These are phyloP conservation scores for Muscina levida DNA, from an alignment of 2,888 invertebrate genomes.

Conservation along the genomic window DNA sequence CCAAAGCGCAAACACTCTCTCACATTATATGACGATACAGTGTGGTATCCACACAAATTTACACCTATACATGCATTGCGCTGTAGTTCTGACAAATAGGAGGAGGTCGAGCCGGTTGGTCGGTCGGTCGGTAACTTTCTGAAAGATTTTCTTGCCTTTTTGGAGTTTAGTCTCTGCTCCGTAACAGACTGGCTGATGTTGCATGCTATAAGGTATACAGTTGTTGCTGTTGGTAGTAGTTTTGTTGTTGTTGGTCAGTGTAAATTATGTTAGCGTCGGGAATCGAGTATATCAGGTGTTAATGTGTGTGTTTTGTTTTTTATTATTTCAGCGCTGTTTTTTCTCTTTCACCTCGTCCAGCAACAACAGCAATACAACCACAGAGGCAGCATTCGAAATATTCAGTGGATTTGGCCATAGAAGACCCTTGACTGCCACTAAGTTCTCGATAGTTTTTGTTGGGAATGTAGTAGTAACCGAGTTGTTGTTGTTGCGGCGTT, in stretches of 20 bases:
- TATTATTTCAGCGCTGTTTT: conserved; percentile 18
- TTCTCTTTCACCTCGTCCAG: neutral
- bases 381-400: conserved; percentile 1
- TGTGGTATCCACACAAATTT: neutral
- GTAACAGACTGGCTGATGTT: neutral
- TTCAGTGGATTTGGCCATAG: neutral
- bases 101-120: neutral
- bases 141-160: conserved; percentile 20
- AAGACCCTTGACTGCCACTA: neutral
- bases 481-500: conserved; percentile 31
- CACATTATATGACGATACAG: too few species aligned
- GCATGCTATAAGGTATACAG: neutral
- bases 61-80: neutral
- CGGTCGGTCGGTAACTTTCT: conserved; percentile 19
- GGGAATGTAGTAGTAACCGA: too few species aligned
- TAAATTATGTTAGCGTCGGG: conserved; percentile 38
- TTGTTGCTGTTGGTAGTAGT: too few species aligned
- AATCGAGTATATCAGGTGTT: conserved; percentile 73
- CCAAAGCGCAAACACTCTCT: too few species aligned
- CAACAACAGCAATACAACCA: conserved; percentile 8
- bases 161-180: neutral
- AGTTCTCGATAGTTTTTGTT: conserved; percentile 6
- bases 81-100: conserved; percentile 13
- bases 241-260: conserved; percentile 27
- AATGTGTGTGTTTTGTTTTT: conserved; percentile 73